Evolutionary conservation across 2,888 invertebrate genomes (phyloP).

Genomic region (Electrophaes corylata): DNA sequence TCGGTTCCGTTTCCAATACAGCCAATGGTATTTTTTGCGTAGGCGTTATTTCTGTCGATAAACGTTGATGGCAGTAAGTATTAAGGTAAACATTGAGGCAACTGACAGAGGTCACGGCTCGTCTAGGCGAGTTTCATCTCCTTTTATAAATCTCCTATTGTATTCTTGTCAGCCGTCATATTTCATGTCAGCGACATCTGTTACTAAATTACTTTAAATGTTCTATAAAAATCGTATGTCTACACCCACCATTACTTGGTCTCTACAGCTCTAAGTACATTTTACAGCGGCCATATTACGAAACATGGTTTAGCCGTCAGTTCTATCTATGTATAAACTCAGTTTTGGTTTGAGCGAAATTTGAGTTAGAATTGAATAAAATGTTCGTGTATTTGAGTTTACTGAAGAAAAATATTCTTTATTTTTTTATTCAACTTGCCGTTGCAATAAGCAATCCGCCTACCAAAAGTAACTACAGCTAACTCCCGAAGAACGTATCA

Average conservation of each 20-base stretch:
- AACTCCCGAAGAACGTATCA: no score
- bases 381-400: no score
- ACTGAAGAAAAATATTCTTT: no score
- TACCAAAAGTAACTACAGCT: no score
- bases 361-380: no score
- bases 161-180: slow-evolving; percentile 1
- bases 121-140: slow-evolving; percentile 50
- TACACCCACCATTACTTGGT: background rate
- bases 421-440: no score
- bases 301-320: no score
- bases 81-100: slow-evolving; percentile 76
- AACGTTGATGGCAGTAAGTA: slow-evolving; percentile 73
- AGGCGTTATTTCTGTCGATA: slow-evolving; percentile 66
- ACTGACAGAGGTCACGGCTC: slow-evolving; percentile 63
- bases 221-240: background rate
- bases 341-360: no score
- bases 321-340: background rate
- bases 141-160: slow-evolving; percentile 33
- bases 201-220: slow-evolving; percentile 1
- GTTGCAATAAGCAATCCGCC: no score
- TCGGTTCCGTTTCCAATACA: slow-evolving; percentile 44
- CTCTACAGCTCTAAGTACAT: background rate
- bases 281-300: background rate
- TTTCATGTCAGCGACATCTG: slow-evolving; percentile 1
- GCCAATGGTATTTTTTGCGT: slow-evolving; percentile 58